Evolutionary conservation across 1,140 invertebrate genomes (phyloP), one percentile per base, ranked within the genome.

Genomic region (Nixonia krombeini): DNA sequence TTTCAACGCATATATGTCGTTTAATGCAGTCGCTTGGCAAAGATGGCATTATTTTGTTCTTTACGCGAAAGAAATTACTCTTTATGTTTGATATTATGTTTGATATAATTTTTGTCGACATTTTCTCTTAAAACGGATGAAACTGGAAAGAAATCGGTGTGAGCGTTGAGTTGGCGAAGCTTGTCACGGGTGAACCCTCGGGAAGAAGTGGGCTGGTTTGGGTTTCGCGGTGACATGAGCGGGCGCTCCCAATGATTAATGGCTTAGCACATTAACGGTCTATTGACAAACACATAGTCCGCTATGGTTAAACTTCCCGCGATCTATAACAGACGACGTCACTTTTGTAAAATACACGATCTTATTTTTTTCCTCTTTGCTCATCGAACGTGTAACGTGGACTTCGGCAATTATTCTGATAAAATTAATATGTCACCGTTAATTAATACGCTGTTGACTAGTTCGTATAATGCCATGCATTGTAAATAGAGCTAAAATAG

Each of bases 181-280:
- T 56, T 29, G 42, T 21, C 37, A 26, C 31, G 46, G 64, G 52
- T 56, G 31, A 57, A 56, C 70, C 52, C 57, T 71, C 62, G 52
- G 28, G 56, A 64, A 68, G 64, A 63, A 64, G 64, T 68, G 69
- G 74, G 76, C 52, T 70, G 73, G 57, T 73, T 77, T 72, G 68
- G 70, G 69, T 74, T 78, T 65, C 47, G 70, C 70, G 78, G 73
- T 82, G 80, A 80, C 79, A 82, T 76, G 64, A 78, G 56, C 72
- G 73, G 71, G 44, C 73, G 68, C 72, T 73, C 73, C 72, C 75
- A 84, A 85, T 85, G 83, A 85, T 85, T 85, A 85, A 85, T 85
- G 81, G 79, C 80, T 84, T 83, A 82, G 77, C 69, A 79, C 83
- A 85, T 85, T 85, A 85, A 82, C 81, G 78, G 75, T 74, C 81